Base-by-base conservation (phyloP, 1,140 invertebrate species). In the Drosophila kikkawai region DNA sequence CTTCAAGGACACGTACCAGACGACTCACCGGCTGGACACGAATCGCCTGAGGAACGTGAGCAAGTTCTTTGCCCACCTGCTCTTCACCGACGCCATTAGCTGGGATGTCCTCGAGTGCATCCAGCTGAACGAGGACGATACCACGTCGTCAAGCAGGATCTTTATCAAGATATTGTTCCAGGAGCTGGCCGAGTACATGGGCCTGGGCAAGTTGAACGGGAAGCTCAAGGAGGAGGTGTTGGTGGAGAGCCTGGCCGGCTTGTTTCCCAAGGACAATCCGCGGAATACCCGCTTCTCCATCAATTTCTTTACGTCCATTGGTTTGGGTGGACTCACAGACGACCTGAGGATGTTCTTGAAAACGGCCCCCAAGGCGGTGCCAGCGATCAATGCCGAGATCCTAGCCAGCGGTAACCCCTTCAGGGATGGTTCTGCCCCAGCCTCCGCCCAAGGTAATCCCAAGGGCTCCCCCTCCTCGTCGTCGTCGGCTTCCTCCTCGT, bases 261-360 rank as follows among this genome's bases (percentile, higher is more conserved):
- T 99, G 12, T 98, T 99, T 93, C 99, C 99, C 1, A 94, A 97
- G 68, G 98, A 99, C 93, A 97, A 99, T 94, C 98, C 99, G 0
- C 96, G 97, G 90, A 98, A 99, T 93, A 99, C 98, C 0, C 94
- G 99, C 87, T 99, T 99, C 94, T 97, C 99, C 1, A 99, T 99
- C 50, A 99, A 99, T 91, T 99, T 99, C 93, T 99, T 99, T 92
- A 99, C 99, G 0, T 98, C 98, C 1, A 99, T 99, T 93, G 99
- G 99, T 80, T 94, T 99, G 19, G 99, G 99, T 63, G 98, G 98
- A 1, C 93, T 99, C 1, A 99, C 99, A 0, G 97, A 99, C 94
- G 98, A 98, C 86, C 93, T 99, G 15, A 93, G 98, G 63, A 97
- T 98, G 88, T 97, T 98, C 94, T 93, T 99, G 41, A 98, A 98